Conservation (phyloP, 2,797 vertebrate genomes). For the Rhabdomys pumilio region DNA sequence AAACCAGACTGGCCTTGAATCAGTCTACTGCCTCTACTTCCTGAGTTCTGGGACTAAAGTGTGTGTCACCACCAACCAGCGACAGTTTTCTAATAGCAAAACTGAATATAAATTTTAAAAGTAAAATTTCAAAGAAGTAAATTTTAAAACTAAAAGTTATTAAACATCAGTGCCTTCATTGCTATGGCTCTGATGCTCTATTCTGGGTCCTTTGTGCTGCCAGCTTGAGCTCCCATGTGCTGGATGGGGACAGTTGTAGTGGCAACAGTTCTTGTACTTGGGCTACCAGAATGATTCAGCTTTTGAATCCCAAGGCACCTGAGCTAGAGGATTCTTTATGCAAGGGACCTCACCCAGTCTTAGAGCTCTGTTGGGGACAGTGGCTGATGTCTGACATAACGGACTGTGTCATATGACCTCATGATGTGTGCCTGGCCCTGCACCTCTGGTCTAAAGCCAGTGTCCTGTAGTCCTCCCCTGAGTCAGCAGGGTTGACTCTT, state of each 20-base stretch:
- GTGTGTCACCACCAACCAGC: not conserved
- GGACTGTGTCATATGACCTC: not conserved
- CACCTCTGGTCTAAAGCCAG: not conserved
- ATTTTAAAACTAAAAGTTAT: not conserved
- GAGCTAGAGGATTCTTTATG: not conserved
- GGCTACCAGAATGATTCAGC: not conserved
- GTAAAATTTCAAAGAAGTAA: not conserved
- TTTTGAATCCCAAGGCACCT: not conserved
- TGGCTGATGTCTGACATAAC: not conserved
- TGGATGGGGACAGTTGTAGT: not conserved
- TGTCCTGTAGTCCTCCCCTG: not conserved
- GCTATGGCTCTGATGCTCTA: not conserved
- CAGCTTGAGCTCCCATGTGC: too few species aligned
- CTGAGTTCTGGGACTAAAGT: not conserved
- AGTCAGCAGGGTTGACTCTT: not conserved
- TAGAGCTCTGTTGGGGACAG: not conserved
- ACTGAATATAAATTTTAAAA: constrained; percentile 6
- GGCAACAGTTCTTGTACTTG: too few species aligned
- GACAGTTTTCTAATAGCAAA: not conserved
- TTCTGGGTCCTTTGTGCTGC: not conserved
- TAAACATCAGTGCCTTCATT: not conserved
- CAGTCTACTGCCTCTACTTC: not conserved
- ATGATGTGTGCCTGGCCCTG: not conserved
- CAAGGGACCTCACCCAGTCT: not conserved
- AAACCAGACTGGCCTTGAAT: not conserved